phyloP scores from a whole-genome alignment of 2,113 vertebrate genomes.

The Phylloscopus trochiloides region DNA sequence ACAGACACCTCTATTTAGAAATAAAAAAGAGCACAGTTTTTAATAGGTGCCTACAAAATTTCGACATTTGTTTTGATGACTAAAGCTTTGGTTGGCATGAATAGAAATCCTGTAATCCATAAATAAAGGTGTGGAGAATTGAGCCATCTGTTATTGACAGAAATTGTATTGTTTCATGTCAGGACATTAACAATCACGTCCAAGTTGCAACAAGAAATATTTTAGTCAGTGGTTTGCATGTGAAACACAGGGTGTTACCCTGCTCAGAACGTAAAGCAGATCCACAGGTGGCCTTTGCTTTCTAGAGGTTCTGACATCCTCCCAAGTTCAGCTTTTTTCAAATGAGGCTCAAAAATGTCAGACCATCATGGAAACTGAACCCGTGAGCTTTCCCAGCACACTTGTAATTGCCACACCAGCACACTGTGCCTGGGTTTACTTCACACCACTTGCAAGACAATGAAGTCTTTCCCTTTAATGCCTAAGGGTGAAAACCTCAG shows the following conservation, averaged over 20 bases:
- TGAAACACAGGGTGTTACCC: background rate
- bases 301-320: background rate
- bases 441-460: background rate
- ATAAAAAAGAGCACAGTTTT: background rate
- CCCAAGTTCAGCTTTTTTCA: background rate
- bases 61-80: conserved; percentile 12
- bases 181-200: background rate
- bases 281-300: background rate
- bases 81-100: conserved; percentile 19
- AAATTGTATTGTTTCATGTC: background rate
- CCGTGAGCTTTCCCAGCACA: background rate
- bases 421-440: background rate
- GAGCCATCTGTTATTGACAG: conserved; percentile 52
- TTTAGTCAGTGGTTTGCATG: background rate
- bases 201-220: conserved; percentile 47
- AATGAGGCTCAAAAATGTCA: background rate
- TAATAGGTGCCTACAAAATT: background rate
- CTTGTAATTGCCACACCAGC: rapidly evolving
- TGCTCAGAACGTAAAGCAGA: background rate
- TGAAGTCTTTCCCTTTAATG: background rate
- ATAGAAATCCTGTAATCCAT: conserved; percentile 20
- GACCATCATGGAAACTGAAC: background rate
- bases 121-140: conserved; percentile 28
- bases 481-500: background rate
- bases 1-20: background rate